Evolutionary conservation across 2,888 invertebrate genomes (phyloP).

Genomic region (Euplexia lucipara): DNA sequence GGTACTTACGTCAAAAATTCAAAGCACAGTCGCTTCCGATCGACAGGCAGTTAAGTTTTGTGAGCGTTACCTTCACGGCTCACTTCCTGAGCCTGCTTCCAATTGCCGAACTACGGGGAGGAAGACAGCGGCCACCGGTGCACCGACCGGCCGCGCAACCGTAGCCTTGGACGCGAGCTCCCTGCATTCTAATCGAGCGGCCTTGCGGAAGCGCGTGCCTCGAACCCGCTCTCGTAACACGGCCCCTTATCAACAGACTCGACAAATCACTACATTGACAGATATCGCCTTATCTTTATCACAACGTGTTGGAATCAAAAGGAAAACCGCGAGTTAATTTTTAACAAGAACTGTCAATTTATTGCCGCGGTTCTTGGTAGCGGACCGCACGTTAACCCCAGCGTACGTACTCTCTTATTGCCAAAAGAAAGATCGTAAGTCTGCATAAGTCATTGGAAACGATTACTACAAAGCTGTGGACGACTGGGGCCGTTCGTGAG

Average conservation of each 20-base stretch:
- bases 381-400: constrained; percentile 1
- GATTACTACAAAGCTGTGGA: constrained; percentile 76
- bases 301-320: constrained; percentile 38
- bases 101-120: constrained; percentile 82
- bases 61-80: constrained; percentile 85
- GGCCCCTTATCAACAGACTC: constrained; percentile 78
- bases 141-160: constrained; percentile 87
- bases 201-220: constrained; percentile 90
- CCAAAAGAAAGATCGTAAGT: constrained; percentile 60
- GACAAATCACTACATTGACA: constrained; percentile 68
- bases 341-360: constrained; percentile 28
- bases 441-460: constrained; percentile 74
- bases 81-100: constrained; percentile 86
- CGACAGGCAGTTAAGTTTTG: constrained; percentile 77
- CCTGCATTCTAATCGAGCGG: constrained; percentile 89
- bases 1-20: constrained; percentile 84
- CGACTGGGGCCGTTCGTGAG: constrained; percentile 70
- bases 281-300: constrained; percentile 59
- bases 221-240: constrained; percentile 84
- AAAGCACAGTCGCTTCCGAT: constrained; percentile 88
- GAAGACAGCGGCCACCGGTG: constrained; percentile 85
- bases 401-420: constrained; percentile 5
- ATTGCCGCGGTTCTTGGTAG: constrained; percentile 17
- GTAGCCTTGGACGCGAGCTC: constrained; percentile 90
- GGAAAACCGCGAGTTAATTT: constrained; percentile 39